A percentile compares a stretch with the other conserved stretches of the same genome.
Conservation (phyloP, 30 jellyfish, hydroid and myxozoan species). For the Aurelia aurita region DNA sequence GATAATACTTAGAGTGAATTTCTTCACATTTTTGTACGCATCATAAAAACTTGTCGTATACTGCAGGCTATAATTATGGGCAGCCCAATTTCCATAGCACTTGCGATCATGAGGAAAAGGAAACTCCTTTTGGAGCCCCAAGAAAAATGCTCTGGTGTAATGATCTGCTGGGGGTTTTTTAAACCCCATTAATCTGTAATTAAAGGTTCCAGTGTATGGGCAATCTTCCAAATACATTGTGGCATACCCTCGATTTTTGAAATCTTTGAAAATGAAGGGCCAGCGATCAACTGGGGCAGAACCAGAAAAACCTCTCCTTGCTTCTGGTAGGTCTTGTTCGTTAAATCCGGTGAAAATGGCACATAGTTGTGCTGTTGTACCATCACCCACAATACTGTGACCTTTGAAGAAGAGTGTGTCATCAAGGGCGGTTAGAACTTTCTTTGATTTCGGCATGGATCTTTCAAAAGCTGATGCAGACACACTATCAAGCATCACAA, state of each 20-base stretch:
- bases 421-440: background rate
- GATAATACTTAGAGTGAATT: slow-evolving; percentile 36
- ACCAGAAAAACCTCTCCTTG: slow-evolving; percentile 44
- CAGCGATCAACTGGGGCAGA: slow-evolving; percentile 70
- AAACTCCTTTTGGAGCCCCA: slow-evolving; percentile 1
- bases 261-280: slow-evolving; percentile 85
- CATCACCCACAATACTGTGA: slow-evolving; percentile 76
- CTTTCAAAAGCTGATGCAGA: slow-evolving; percentile 42
- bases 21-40: slow-evolving; percentile 16
- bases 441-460: slow-evolving; percentile 46
- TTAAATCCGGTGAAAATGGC: slow-evolving; percentile 69
- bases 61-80: slow-evolving; percentile 14
- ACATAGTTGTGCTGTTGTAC: slow-evolving; percentile 75
- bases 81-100: slow-evolving; percentile 37
- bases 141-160: slow-evolving; percentile 77
- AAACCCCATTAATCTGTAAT: slow-evolving; percentile 81
- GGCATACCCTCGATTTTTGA: slow-evolving; percentile 66
- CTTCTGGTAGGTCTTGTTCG: slow-evolving; percentile 69
- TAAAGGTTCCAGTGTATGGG: slow-evolving; percentile 49
- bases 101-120: background rate
- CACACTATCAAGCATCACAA: slow-evolving; percentile 42
- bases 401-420: slow-evolving; percentile 60
- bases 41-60: slow-evolving; percentile 23
- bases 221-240: slow-evolving; percentile 74
- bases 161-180: slow-evolving; percentile 73